Evolutionary conservation across 2,888 invertebrate genomes (phyloP), one percentile per base, ranked within the genome.

Genomic region (Morpho deidamia): DNA sequence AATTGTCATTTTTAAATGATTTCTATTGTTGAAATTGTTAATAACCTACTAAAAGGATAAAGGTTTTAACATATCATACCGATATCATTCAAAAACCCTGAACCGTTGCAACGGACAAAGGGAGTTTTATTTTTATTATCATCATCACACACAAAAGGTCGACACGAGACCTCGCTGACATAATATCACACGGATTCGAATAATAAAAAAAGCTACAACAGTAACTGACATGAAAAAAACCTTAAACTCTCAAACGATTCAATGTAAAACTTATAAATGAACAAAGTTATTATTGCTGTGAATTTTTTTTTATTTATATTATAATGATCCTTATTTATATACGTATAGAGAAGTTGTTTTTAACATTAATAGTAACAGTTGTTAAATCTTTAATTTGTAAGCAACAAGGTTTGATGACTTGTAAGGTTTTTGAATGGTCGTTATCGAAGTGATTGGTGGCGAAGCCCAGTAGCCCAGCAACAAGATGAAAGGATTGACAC

Each of bases 391-490:
- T 23, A 7, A 35, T 23, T 58, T 54, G 61, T 49, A 40, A 59
- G 34, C 40, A 45, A 8, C 12, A 39, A 51, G 51, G 44, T 55
- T 57, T 67, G 74, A 77, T 73, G 78, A 77, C 71, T 74, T 70
- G 72, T 72, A 64, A 74, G 70, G 70, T 65, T 66, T 70, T 67
- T 69, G 68, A 69, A 70, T 68, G 69, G 70, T 72, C 63, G 68
- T 76, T 70, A 70, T 69, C 68, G 67, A 60, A 66, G 65, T 61
- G 63, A 63, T 62, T 64, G 62, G 68, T 70, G 69, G 56, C 56
- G 59, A 80, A 85, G 82, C 78, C 81, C 87, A 68, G 87, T 87
- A 87, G 87, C 86, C 56, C 69, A 55, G 65, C 74, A 79, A 79
- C 80, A 72, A 81, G 77, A 68, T 77, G 80, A 83, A 81, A 78